Evolutionary conservation across 2,888 invertebrate genomes (phyloP).

Genomic region (Agrochola lychnidis): DNA sequence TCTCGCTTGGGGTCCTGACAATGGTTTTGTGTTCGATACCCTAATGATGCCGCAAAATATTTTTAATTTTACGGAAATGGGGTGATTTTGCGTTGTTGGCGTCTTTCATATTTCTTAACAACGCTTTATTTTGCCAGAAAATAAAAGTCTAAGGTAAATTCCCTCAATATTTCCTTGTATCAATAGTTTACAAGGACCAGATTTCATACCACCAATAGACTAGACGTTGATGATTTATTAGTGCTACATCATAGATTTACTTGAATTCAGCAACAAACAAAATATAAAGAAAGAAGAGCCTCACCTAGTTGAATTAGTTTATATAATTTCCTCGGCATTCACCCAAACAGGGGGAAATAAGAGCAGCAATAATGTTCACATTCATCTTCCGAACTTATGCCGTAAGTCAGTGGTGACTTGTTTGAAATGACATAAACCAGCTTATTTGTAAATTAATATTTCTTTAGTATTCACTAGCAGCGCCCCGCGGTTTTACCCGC

Average conservation of each 20-base stretch:
- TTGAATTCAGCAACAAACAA: not conserved
- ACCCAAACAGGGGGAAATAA: not conserved
- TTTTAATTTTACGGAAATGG: conserved; percentile 36
- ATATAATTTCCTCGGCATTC: conserved; percentile 14
- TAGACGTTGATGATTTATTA: not conserved
- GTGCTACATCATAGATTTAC: not conserved
- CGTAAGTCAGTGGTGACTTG: not conserved
- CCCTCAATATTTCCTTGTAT: not conserved
- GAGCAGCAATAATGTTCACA: conserved; percentile 13
- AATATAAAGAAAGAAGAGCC: not conserved
- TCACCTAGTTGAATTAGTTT: conserved; percentile 5
- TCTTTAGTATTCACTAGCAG: not conserved
- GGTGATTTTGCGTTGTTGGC: conserved; percentile 18
- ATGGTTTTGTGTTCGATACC: conserved; percentile 45
- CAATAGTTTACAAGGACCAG: not conserved
- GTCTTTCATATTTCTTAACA: conserved; percentile 14
- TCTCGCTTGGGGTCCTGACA: conserved; percentile 34
- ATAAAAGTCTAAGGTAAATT: not conserved
- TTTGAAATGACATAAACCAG: not conserved
- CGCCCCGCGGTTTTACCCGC: too few species aligned
- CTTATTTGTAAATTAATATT: conserved; percentile 4
- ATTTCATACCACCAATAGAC: not conserved
- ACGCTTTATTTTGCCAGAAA: not conserved
- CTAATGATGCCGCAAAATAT: conserved; percentile 33
- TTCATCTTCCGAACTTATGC: conserved; percentile 19